Evolutionary conservation across 2,797 vertebrate genomes (phyloP).

Genomic region (Dendrocincla tyrannina): DNA sequence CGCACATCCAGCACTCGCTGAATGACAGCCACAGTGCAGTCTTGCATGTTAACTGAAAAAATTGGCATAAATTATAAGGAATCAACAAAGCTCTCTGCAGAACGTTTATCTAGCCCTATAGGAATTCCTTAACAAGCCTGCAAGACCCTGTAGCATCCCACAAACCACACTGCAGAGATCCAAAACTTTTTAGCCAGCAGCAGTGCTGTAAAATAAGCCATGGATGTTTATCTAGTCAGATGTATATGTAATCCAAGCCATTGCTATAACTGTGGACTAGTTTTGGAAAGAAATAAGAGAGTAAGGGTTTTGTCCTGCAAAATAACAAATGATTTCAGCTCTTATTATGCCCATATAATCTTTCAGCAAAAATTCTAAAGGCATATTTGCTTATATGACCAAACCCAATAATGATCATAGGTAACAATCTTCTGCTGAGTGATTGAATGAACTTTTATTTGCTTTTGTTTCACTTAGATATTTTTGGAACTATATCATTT

Average conservation of each 20-base stretch:
- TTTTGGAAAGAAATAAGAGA: not conserved
- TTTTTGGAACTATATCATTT: not conserved
- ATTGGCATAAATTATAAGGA: not conserved
- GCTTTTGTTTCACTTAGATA: not conserved
- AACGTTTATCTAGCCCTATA: slow-evolving; percentile 27
- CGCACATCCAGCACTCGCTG: not conserved
- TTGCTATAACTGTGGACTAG: not conserved
- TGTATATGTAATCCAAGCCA: slow-evolving; percentile 1
- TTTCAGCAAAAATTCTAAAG: not conserved
- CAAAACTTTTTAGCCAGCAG: slow-evolving; percentile 18
- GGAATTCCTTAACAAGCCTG: slow-evolving; percentile 31
- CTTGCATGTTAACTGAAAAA: not conserved
- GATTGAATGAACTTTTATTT: not conserved
- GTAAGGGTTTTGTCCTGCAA: not conserved
- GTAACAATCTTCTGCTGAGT: not conserved
- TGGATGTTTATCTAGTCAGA: slow-evolving; percentile 29
- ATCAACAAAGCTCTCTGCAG: slow-evolving; percentile 5
- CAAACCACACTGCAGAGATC: slow-evolving; percentile 4
- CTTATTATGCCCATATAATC: not conserved
- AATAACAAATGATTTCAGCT: not conserved
- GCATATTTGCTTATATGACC: not conserved
- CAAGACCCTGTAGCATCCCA: not conserved
- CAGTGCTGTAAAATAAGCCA: slow-evolving; percentile 13
- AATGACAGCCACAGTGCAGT: not conserved
- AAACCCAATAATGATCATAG: not conserved